Conservation (phyloP, 2,113 vertebrate genomes). For the Microcebus ravelobensis region DNA sequence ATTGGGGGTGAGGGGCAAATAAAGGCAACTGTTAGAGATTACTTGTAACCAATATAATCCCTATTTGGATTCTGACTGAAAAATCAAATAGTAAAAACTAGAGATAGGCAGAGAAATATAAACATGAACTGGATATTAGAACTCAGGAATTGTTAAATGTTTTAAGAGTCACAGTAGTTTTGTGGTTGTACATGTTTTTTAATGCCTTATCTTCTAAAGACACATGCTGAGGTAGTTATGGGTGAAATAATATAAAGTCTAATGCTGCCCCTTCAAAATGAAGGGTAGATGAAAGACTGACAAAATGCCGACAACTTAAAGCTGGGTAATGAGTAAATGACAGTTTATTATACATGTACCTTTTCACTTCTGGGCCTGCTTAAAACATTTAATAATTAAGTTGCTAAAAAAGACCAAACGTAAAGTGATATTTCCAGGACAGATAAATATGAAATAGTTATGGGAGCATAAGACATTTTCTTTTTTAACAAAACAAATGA, state of each 20-base stretch:
- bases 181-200: background rate
- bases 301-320: background rate
- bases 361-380: background rate
- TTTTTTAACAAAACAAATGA: background rate
- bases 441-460: constrained; percentile 2
- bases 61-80: background rate
- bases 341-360: background rate
- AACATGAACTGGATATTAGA: too few species aligned
- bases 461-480: background rate
- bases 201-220: background rate
- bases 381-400: background rate
- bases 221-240: background rate
- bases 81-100: background rate
- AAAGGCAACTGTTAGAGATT: background rate
- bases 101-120: background rate
- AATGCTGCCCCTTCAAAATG: background rate
- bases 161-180: background rate
- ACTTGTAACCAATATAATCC: background rate
- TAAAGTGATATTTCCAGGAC: constrained; percentile 3
- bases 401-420: background rate
- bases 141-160: background rate
- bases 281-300: background rate
- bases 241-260: background rate
- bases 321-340: background rate
- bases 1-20: background rate